Evolutionary conservation across 2,113 vertebrate genomes (phyloP).

Genomic region (Elephantulus edwardii): DNA sequence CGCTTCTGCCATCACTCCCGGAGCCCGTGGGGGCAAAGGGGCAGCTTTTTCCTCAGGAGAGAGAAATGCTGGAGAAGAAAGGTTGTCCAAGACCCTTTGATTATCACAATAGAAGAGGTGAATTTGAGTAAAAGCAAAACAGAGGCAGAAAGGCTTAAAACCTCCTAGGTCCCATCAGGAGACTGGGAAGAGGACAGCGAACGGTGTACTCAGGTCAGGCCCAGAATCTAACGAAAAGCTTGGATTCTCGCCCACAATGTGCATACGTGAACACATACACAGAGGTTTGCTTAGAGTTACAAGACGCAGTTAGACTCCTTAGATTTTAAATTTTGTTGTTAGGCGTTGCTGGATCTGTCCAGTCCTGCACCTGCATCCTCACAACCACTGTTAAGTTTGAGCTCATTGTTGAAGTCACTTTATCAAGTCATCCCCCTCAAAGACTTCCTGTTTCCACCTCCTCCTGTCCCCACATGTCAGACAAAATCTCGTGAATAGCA

Average conservation of each 20-base stretch:
- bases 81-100: not conserved
- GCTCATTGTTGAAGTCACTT: too few species aligned
- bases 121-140: not conserved
- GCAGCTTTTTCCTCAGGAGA: not conserved
- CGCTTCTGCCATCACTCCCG: not conserved
- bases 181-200: not conserved
- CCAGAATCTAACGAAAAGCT: not conserved
- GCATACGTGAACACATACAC: accelerated
- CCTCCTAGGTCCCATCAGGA: not conserved
- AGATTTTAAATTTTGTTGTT: not conserved
- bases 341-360: too few species aligned
- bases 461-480: too few species aligned
- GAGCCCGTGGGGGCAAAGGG: not conserved
- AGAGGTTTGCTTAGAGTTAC: not conserved
- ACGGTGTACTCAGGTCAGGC: not conserved
- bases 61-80: not conserved
- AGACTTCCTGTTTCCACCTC: too few species aligned
- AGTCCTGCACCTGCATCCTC: too few species aligned
- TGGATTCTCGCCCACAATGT: not conserved
- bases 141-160: not conserved
- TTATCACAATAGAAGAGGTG: not conserved
- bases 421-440: too few species aligned
- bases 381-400: too few species aligned
- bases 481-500: too few species aligned
- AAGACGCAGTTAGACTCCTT: not conserved